These are phyloP conservation scores for Nycteola revayana DNA, from an alignment of 2,888 invertebrate genomes.

Conservation along the genomic window DNA sequence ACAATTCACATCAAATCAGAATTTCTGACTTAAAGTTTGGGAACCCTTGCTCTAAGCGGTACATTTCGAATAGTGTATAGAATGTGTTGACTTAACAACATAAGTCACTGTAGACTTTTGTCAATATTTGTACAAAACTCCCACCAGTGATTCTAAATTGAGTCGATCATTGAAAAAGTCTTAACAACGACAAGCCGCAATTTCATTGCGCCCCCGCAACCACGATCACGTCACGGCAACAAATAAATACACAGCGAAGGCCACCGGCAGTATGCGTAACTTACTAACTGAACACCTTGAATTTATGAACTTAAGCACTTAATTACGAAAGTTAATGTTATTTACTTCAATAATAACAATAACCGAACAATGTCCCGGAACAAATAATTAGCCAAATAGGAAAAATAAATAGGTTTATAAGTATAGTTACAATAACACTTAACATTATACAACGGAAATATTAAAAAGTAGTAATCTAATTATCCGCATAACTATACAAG, in stretches of 20 bases:
- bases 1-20: too few relatives aligned
- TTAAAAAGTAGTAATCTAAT: too few relatives aligned
- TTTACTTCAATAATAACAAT: too few relatives aligned
- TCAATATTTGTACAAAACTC: constrained; percentile 39
- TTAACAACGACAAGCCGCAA: constrained; percentile 55
- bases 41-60: too few relatives aligned
- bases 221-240: constrained; percentile 55
- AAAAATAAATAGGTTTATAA: too few relatives aligned
- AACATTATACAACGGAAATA: too few relatives aligned
- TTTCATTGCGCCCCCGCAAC: constrained; percentile 70
- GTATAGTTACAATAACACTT: too few relatives aligned
- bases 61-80: background rate
- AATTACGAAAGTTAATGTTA: too few relatives aligned
- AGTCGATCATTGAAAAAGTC: constrained; percentile 63
- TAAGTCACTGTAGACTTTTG: constrained; percentile 20
- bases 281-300: constrained; percentile 14
- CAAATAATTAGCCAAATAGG: too few relatives aligned
- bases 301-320: constrained; percentile 10
- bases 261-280: constrained; percentile 30
- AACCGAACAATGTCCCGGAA: too few relatives aligned
- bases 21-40: too few relatives aligned
- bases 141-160: constrained; percentile 50
- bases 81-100: constrained; percentile 6
- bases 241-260: constrained; percentile 48
- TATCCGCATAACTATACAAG: too few relatives aligned